Evolutionary conservation across 2,888 invertebrate genomes (phyloP), one percentile per base, ranked within the genome.

Genomic region (Phalera bucephala): DNA sequence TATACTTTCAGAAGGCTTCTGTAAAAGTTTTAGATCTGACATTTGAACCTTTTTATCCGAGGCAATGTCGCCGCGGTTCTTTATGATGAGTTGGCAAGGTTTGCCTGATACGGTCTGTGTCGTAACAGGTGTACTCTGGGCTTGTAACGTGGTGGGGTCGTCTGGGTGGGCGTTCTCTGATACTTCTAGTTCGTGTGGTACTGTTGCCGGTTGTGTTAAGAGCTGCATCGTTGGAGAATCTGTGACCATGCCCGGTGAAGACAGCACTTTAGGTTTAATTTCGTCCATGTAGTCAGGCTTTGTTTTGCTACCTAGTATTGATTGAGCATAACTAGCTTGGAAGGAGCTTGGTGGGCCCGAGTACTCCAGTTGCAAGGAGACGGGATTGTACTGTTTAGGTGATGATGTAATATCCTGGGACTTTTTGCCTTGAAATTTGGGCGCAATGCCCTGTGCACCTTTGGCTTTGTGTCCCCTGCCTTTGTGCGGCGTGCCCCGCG

Each of bases 291-390:
- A 82, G 22, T 88, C 86, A 1, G 67, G 43, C 46, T 84, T 85
- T n/a, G 64, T 61, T 64, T 84, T 84, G 38, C 55, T 65, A 15
- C 80, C 80, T 49, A 87, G 57, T 42, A 87, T 62, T 11, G 89
- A 76, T 56, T 90, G 87, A 30, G 89, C 86, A 51, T 89, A 90
- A 45, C 76, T 87, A 7, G 89, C 88, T 61, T 90, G 90, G 62
- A 89, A 90, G 8, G 84, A 78, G 38, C 80, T 81, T 2, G 87
- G 87, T 0, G 87, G 73, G 1, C 79, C 85, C 2, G 77, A 54
- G 36, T 82, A 86, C 14, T 88, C 86, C 21, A 78, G 43, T 45
- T 80, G 80, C 46, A 75, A 41, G 1, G 75, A 52, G n/a, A 55
- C 53, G 3, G 74, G 54, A 38, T 72, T 77, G 58, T 77, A 80